These are phyloP conservation scores for Pangasianodon gigas DNA, from an alignment of 2,113 vertebrate species.

Conservation along the genomic window DNA sequence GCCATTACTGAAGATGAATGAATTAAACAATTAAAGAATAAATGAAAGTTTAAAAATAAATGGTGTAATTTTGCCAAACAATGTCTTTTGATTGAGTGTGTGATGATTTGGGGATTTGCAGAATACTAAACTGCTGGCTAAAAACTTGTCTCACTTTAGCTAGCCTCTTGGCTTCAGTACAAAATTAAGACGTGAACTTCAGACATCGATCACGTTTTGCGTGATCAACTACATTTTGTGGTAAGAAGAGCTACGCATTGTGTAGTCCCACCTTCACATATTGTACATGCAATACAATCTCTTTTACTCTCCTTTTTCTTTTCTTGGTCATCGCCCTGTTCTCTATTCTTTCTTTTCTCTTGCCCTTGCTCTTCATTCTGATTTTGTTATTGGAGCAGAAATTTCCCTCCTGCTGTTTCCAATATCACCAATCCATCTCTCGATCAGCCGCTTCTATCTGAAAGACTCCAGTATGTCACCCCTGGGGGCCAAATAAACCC, in stretches of 20 bases:
- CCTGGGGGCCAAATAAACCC: conserved; percentile 6
- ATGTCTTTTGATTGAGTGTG: neutral
- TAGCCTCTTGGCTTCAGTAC: neutral
- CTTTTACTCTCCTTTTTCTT: neutral
- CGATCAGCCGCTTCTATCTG: neutral
- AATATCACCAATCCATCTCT: neutral
- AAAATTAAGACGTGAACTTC: neutral
- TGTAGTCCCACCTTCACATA: neutral
- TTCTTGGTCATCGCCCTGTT: neutral
- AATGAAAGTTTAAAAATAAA: neutral
- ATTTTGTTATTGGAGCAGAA: neutral
- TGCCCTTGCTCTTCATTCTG: neutral
- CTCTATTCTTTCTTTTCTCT: neutral
- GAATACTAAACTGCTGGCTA: neutral
- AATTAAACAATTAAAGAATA: neutral
- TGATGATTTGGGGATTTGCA: neutral
- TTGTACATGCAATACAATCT: neutral
- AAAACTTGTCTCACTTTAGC: neutral
- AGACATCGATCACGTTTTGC: neutral
- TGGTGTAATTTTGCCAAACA: neutral
- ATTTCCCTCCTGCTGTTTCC: neutral
- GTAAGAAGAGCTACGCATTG: neutral
- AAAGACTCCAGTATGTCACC: neutral
- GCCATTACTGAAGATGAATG: neutral
- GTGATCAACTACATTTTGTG: neutral